Evolutionary conservation across 2,888 invertebrate genomes (phyloP), one percentile per base, ranked within the genome.

Genomic region (Ommatoiulus sabulosus): DNA sequence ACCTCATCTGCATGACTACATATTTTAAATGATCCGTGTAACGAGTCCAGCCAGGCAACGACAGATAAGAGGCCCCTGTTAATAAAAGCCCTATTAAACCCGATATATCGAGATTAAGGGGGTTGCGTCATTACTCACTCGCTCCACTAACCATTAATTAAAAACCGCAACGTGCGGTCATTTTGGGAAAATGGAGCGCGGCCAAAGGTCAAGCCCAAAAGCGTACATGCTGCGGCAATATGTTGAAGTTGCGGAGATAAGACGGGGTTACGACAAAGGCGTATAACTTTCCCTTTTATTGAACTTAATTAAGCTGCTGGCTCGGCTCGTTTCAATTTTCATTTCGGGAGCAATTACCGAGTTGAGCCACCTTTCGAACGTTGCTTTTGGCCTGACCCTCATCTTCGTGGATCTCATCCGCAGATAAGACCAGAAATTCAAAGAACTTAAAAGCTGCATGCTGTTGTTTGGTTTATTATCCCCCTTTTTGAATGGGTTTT

Each of bases 1-100:
- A 72, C 20, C 72, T 24, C 72, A 72, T 72, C 72, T 10, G 24
- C 72, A 24, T 72, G 72, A 72, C 24, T 72, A 72, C 72, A 72
- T 72, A 72, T 72, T 72, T 72, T 72, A 72, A 72, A 72, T 72
- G 72, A 72, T 72, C 72, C 72, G 72, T 72, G 72, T 72, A 72
- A 72, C 72, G 24, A 72, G 72, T 72, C 72, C 72, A 72, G 72
- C 72, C 72, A 72, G 72, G 72, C 72, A 72, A 72, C 72, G 24
- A 72, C 72, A 72, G 72, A 72, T 72, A 72, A 72, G 72, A 72
- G 72, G 72, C 72, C 72, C 72, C 24, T 10, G 1, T 20, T 72
- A 72, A 72, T 72, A 72, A 72, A 72, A 72, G 72, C 24, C 72
- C 24, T 72, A 72, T 72, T 72, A 72, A 72, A 72, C 72, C 24